Base-by-base conservation (phyloP, 2,888 invertebrate genomes). In the Mythimna albipuncta region DNA sequence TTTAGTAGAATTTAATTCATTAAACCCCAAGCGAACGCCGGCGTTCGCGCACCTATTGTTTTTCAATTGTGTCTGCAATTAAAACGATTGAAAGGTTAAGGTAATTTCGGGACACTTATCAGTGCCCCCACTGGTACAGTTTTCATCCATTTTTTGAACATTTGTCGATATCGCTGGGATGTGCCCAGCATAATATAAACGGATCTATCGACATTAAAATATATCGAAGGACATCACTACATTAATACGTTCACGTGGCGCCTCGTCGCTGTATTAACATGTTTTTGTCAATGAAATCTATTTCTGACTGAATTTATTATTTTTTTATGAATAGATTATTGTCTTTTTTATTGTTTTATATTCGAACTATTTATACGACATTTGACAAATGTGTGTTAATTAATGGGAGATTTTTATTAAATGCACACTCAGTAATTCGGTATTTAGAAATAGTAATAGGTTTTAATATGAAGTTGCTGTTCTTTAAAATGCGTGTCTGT, bases 191-290 rank as follows among this genome's bases (percentile, higher is more conserved):
- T 74, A 79, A 69, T 32, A 11, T 68, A 71, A 75, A 16, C 65
- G 65, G 38, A 79, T 71, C 21, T 54, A 65, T 71, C 32, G 65
- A 62, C 19, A 71, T 79, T 65, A 75, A 16, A 71, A 75, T 69
- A 72, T 19, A 26, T 26, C 47, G 71, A 72, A 72, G 72, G 69
- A 72, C 71, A 59, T 59, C 67, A 58, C 68, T 44, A 58, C 21
- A 19, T 13, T 54, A 54, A 19, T 41, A 57, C 1, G 58, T 58
- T 64, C 26, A 79, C 41, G 63, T 59, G 54, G 19, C 11, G 5
- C 21, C 44, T 54, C 11, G 11, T 47, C 32, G 44, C 64, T 10
- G n/a, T 52, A 52, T 44, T 41, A 35, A 63, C 21, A 58, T 52
- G 32, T 50, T 41, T 72, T 62, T 41, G 19, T 52, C 16, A 38